Evolutionary conservation across 2,888 invertebrate species (phyloP), one percentile per base, ranked within the genome.

Genomic region (Magallana nippona): DNA sequence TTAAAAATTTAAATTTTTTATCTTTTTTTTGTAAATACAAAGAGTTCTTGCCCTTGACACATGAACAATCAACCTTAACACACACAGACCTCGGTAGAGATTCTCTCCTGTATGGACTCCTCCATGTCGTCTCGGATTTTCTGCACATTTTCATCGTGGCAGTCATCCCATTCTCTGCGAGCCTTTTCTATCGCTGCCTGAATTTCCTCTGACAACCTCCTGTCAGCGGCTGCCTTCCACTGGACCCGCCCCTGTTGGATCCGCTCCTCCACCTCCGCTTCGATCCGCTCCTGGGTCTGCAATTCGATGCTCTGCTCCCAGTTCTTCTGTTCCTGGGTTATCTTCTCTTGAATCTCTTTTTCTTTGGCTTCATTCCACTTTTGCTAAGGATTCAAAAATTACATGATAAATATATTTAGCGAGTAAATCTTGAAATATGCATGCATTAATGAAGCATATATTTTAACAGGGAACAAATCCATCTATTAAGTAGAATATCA

Each of bases 311-410:
- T 84, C 78, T 86, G 78, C 80, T 86, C 85, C 85, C 85, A 86
- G 55, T 86, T 79, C 55, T 79, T 78, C 71, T 71, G 85, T 55
- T 88, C 87, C 2, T 85, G 77, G n/a, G 87, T 86, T 57, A 88
- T 60, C 62, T 83, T 86, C 58, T 82, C 85, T 55, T 86, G 62
- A 11, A 88, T 85, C 44, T 88, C 86, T 79, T 83, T 85, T 27
- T 89, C 87, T 81, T 82, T 86, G 71, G 85, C 85, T 62, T 84
- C 82, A 56, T 83, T 81, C 78, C 87, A 81, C 81, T 86, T 85
- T 58, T 82, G 60, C 81, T 86, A 81, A 1, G 15, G n/a, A 44
- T 44, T 44, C 44, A 13, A 27, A 17, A 58, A 10, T 22, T 15
- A 57, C 56, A 58, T 5, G 17, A 27, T 57, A 17, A 62, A 62